Percentiles rank a stretch among this genome's conserved stretches.
Evolutionary conservation across 2,797 vertebrate genomes (phyloP).

Genomic region (Gouania willdenowi): DNA sequence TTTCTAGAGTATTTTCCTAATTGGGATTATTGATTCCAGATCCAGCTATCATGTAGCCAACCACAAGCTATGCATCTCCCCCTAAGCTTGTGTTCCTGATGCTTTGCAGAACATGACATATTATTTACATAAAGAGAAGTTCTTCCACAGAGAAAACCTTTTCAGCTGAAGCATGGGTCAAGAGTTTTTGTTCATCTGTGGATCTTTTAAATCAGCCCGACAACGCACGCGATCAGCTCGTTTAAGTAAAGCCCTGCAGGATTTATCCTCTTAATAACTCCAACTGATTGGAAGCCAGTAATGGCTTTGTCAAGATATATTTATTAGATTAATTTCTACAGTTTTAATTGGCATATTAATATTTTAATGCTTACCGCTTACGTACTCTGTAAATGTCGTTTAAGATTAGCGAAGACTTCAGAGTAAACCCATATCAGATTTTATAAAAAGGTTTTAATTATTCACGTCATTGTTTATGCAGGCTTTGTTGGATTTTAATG

Average conservation of each 20-base stretch:
- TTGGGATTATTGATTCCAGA: too few species aligned
- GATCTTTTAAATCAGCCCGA: slow-evolving; percentile 6
- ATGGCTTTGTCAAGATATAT: slow-evolving; percentile 71
- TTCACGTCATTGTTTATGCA: slow-evolving; percentile 60
- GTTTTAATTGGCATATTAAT: slow-evolving; percentile 80
- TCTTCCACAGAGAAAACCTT: too few species aligned
- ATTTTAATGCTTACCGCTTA: slow-evolving; percentile 73
- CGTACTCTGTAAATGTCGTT: slow-evolving; percentile 43
- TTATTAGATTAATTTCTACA: slow-evolving; percentile 77
- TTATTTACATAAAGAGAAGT: too few species aligned
- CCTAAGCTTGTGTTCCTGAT: too few species aligned
- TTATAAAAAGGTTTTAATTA: slow-evolving; percentile 55
- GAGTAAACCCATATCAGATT: slow-evolving; percentile 51
- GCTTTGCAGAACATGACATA: too few species aligned
- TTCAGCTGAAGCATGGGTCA: neutral
- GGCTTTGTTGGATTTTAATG: slow-evolving; percentile 49
- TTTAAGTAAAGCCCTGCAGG: slow-evolving; percentile 45
- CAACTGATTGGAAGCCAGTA: slow-evolving; percentile 49
- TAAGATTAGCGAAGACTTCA: slow-evolving; percentile 31
- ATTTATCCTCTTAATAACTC: slow-evolving; percentile 64
- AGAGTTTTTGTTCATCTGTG: neutral
- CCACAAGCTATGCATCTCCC: too few species aligned
- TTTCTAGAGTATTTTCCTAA: too few species aligned
- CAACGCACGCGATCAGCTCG: slow-evolving; percentile 21
- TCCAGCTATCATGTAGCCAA: too few species aligned